Evolutionary conservation across 1,140 invertebrate genomes (phyloP).

Genomic region (Forficula auricularia): DNA sequence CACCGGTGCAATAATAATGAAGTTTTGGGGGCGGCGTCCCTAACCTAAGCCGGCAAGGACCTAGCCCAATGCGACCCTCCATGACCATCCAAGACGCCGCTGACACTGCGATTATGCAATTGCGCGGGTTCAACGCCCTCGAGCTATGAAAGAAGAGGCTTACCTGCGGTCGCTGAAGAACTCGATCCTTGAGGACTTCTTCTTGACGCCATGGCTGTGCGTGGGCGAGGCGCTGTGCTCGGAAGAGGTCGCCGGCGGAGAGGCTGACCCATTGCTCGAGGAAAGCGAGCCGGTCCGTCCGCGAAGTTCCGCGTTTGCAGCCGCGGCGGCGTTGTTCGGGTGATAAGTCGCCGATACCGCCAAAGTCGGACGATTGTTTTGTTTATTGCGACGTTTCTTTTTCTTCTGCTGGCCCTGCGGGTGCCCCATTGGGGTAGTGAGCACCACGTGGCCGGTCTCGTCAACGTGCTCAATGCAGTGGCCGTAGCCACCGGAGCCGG

Average conservation of each 20-base stretch:
- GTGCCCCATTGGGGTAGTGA: constrained; percentile 13
- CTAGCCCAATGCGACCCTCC: no score
- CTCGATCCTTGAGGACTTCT: constrained; percentile 59
- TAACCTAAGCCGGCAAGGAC: no score
- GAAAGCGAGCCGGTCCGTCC: constrained; percentile 40
- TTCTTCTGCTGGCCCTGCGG: constrained; percentile 39
- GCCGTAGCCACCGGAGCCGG: no score
- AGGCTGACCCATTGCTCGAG: constrained; percentile 45
- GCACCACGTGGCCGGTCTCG: neutral
- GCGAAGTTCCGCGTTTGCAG: constrained; percentile 13
- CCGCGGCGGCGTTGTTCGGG: constrained; percentile 17
- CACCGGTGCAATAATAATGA: no score
- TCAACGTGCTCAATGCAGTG: no score
- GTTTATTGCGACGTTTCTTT: constrained; percentile 48
- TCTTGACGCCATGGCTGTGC: constrained; percentile 30
- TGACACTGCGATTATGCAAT: no score
- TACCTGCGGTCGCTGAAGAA: constrained; percentile 63
- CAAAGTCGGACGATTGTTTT: constrained; percentile 40
- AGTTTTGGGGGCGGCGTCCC: no score
- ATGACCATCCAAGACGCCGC: no score
- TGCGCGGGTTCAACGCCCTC: no score
- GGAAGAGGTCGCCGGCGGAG: constrained; percentile 47
- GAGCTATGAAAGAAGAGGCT: no score
- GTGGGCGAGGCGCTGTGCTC: constrained; percentile 51
- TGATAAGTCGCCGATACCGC: constrained; percentile 28